Evolutionary conservation across 1,140 invertebrate genomes (phyloP).

Genomic region (Ostrea denselamellosa): DNA sequence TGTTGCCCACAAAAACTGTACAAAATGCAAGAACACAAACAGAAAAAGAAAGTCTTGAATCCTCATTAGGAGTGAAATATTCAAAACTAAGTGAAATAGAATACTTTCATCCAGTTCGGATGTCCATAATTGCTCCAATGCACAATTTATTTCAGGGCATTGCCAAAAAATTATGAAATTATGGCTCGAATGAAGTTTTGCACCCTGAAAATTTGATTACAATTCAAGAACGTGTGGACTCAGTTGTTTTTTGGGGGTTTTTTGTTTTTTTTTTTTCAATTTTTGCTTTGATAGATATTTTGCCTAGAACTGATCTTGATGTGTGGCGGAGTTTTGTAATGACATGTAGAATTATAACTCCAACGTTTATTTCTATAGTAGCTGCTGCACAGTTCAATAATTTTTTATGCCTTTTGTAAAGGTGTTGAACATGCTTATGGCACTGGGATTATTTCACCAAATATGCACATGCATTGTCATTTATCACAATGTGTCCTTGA

Average conservation of each 20-base stretch:
- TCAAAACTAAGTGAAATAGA: conserved; percentile 30
- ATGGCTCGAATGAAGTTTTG: conserved; percentile 27
- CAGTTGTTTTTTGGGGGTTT: conserved; percentile 44
- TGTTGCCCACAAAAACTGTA: background rate
- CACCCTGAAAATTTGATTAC: conserved; percentile 15
- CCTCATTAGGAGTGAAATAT: conserved; percentile 15
- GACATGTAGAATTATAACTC: conserved; percentile 40
- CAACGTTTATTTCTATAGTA: conserved; percentile 16
- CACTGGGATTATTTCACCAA: conserved; percentile 44
- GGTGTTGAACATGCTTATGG: conserved; percentile 46
- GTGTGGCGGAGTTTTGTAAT: conserved; percentile 55
- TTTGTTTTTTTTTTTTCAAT: conserved; percentile 54
- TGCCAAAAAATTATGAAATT: conserved; percentile 44
- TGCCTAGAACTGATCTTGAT: conserved; percentile 35
- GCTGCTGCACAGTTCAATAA: background rate
- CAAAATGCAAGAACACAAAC: conserved; percentile 40
- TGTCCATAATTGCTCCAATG: conserved; percentile 56
- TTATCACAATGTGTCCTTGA: conserved; percentile 50
- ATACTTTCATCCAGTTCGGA: conserved; percentile 53
- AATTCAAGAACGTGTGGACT: conserved; percentile 39
- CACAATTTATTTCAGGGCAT: conserved; percentile 45
- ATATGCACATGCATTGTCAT: conserved; percentile 62
- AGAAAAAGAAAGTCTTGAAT: conserved; percentile 40
- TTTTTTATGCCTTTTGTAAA: conserved; percentile 47
- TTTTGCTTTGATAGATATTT: conserved; percentile 49